Conservation (phyloP, 2,888 invertebrate genomes). For the Melitaea athalia region DNA sequence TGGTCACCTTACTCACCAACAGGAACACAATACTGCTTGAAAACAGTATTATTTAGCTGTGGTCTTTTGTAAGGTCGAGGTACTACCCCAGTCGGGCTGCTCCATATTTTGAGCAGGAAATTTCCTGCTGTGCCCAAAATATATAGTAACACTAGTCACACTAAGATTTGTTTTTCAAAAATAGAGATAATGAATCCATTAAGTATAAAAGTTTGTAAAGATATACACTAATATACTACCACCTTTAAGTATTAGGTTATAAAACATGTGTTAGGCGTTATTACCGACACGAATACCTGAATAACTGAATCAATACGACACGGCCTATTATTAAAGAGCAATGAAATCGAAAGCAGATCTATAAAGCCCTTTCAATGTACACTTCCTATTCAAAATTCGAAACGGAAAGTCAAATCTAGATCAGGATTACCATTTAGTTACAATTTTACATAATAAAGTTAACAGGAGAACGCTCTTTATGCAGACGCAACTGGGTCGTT, state of each 20-base stretch:
- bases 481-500: constrained; percentile 35
- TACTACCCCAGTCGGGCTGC: no score
- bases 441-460: constrained; percentile 21
- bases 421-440: constrained; percentile 26
- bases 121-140: no score
- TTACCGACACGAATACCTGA: constrained; percentile 12
- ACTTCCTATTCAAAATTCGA: constrained; percentile 28
- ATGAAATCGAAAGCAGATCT: constrained; percentile 43
- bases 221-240: not conserved
- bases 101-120: no score
- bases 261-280: not conserved
- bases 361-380: constrained; percentile 33
- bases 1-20: no score
- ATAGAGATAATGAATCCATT: not conserved
- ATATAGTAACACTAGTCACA: not conserved
- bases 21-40: no score
- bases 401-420: constrained; percentile 37
- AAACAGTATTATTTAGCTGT: no score
- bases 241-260: not conserved
- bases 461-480: constrained; percentile 29
- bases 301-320: constrained; percentile 27
- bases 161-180: not conserved
- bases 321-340: constrained; percentile 29
- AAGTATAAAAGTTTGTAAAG: not conserved
- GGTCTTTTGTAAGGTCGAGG: no score